These are phyloP conservation scores for Sebastes aleutianus DNA, from an alignment of 2,797 vertebrate genomes.

Conservation along the genomic window DNA sequence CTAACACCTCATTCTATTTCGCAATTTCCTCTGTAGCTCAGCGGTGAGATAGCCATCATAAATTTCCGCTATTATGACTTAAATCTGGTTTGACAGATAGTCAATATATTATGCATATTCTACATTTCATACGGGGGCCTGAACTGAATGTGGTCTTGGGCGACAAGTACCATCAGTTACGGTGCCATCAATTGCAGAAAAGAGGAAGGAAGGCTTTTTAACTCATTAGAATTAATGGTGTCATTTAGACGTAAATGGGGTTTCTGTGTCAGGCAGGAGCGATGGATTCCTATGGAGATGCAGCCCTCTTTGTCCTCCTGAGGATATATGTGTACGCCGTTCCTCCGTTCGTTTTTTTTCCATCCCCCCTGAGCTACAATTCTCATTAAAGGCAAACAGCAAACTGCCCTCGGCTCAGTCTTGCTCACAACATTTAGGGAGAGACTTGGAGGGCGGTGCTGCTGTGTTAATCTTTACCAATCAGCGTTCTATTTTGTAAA, in stretches of 20 bases:
- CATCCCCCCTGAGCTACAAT: slow-evolving; percentile 23
- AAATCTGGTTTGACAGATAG: slow-evolving; percentile 12
- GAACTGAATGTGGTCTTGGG: slow-evolving; percentile 38
- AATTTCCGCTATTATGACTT: slow-evolving; percentile 30
- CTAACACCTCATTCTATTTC: background rate
- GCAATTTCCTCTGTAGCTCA: background rate
- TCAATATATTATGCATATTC: slow-evolving; percentile 44
- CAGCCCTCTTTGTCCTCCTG: slow-evolving; percentile 42
- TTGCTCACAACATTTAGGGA: slow-evolving; percentile 30
- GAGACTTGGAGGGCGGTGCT: background rate
- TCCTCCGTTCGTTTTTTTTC: slow-evolving; percentile 23
- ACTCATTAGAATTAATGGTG: slow-evolving; percentile 77
- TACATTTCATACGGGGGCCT: slow-evolving; percentile 29
- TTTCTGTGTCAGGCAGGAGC: slow-evolving; percentile 70
- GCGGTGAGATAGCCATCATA: slow-evolving; percentile 12
- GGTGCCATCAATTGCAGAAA: slow-evolving; percentile 58
- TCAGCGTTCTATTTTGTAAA: background rate
- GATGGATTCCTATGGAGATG: slow-evolving; percentile 57
- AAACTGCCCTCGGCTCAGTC: slow-evolving; percentile 36
- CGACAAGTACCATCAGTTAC: slow-evolving; percentile 58
- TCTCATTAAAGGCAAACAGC: slow-evolving; percentile 60
- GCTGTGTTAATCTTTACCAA: slow-evolving; percentile 6
- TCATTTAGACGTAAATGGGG: slow-evolving; percentile 75
- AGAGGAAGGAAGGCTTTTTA: slow-evolving; percentile 54
- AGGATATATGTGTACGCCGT: slow-evolving; percentile 44